These are phyloP conservation scores for Gymnarchus niloticus DNA, from an alignment of 2,113 vertebrate species.

Conservation along the genomic window DNA sequence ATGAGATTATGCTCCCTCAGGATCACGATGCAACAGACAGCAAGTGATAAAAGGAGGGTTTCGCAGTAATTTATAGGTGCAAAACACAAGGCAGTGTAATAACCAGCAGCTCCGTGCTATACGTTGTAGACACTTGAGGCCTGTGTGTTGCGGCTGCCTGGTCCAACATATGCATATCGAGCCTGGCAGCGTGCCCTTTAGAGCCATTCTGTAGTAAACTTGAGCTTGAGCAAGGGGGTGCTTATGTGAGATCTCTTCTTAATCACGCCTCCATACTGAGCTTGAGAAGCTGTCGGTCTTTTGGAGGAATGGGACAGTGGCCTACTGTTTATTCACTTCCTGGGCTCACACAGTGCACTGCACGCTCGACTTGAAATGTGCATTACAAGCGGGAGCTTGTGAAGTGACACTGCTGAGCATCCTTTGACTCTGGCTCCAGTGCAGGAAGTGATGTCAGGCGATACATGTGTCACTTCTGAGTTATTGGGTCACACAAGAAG, in stretches of 20 bases:
- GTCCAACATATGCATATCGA: slow-evolving; percentile 31
- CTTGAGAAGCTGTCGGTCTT: slow-evolving; percentile 3
- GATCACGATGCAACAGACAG: too few relatives aligned
- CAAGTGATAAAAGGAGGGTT: too few relatives aligned
- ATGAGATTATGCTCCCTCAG: too few relatives aligned
- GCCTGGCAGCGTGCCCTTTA: slow-evolving; percentile 28
- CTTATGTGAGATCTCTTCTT: not conserved
- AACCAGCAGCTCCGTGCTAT: too few relatives aligned
- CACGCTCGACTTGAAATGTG: not conserved
- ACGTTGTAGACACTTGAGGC: not conserved
- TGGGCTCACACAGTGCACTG: not conserved
- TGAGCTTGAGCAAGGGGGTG: slow-evolving; percentile 25
- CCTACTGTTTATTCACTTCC: not conserved
- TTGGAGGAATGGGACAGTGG: not conserved
- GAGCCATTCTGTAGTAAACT: slow-evolving; percentile 5
- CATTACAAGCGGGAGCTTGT: not conserved
- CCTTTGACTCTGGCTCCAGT: not conserved
- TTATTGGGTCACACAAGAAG: not conserved
- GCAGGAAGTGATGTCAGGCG: not conserved
- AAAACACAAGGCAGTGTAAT: too few relatives aligned
- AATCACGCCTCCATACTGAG: slow-evolving; percentile 10
- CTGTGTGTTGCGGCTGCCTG: slow-evolving; percentile 12
- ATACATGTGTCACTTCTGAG: not conserved
- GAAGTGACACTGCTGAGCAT: slow-evolving; percentile 3
- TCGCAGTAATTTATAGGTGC: too few relatives aligned